These are phyloP conservation scores for Heterodera filipjevi DNA, from an alignment of 2,888 invertebrate species.

Conservation along the genomic window DNA sequence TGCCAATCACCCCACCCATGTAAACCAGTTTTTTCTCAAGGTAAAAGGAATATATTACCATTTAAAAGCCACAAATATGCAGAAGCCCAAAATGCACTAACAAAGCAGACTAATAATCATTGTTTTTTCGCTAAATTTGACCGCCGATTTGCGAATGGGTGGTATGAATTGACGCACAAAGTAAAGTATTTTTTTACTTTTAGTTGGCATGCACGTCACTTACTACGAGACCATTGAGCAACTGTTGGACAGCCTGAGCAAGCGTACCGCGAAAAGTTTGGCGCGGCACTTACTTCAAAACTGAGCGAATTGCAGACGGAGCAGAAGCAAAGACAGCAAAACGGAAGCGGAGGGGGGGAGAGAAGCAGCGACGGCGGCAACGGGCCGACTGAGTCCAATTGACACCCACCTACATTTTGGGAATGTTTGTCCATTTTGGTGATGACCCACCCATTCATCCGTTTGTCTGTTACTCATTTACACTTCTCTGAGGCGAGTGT, in stretches of 20 bases:
- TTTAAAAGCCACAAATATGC: too few relatives aligned
- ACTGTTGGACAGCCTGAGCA: constrained; percentile 30
- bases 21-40: too few relatives aligned
- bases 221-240: constrained; percentile 38
- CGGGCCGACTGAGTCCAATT: background rate
- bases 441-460: background rate
- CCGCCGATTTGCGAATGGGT: background rate
- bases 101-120: too few relatives aligned
- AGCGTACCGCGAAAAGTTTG: constrained; percentile 30
- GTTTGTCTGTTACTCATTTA: background rate
- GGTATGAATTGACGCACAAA: background rate
- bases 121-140: too few relatives aligned
- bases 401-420: too few relatives aligned
- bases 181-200: background rate
- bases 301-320: constrained; percentile 8
- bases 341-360: background rate
- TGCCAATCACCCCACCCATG: too few relatives aligned
- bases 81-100: too few relatives aligned
- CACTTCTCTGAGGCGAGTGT: constrained; percentile 6
- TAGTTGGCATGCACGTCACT: constrained; percentile 24
- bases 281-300: constrained; percentile 23
- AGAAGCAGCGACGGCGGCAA: background rate
- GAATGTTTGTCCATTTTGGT: background rate
- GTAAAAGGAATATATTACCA: too few relatives aligned
- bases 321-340: background rate